Evolutionary conservation across 2,113 vertebrate species (phyloP).

Genomic region (Indicator maculatus): DNA sequence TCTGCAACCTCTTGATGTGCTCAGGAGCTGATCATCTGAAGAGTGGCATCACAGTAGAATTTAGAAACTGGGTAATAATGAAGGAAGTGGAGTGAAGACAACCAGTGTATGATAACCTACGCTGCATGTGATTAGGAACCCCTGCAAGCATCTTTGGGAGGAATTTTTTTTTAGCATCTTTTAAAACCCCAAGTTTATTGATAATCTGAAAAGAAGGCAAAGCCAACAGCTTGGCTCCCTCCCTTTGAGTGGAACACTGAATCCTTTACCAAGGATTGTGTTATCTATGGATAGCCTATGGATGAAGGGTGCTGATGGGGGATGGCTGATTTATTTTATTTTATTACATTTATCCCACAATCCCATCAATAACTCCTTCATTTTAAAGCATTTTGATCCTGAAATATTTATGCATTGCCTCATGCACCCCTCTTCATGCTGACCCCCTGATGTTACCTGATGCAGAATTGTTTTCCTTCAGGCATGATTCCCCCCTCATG

Average conservation of each 20-base stretch:
- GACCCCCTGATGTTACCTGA: neutral
- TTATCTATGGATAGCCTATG: neutral
- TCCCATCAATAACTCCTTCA: neutral
- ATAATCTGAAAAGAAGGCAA: neutral
- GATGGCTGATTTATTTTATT: neutral
- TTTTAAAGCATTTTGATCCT: neutral
- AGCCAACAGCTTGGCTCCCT: accelerated
- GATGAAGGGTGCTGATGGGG: neutral
- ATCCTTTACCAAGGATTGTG: neutral
- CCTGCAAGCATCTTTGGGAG: neutral
- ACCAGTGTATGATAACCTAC: neutral
- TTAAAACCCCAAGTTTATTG: neutral
- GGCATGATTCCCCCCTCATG: accelerated
- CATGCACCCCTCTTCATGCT: neutral
- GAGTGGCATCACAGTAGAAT: neutral
- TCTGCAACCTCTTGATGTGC: neutral
- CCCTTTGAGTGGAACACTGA: neutral
- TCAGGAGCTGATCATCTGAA: neutral
- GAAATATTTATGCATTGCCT: neutral
- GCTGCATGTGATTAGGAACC: neutral
- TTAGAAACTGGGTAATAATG: neutral
- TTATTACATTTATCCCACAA: neutral
- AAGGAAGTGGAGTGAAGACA: neutral
- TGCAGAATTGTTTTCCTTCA: neutral
- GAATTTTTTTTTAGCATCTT: neutral